phyloP scores from a whole-genome alignment of 2,797 vertebrate genomes.

The Gouania willdenowi region DNA sequence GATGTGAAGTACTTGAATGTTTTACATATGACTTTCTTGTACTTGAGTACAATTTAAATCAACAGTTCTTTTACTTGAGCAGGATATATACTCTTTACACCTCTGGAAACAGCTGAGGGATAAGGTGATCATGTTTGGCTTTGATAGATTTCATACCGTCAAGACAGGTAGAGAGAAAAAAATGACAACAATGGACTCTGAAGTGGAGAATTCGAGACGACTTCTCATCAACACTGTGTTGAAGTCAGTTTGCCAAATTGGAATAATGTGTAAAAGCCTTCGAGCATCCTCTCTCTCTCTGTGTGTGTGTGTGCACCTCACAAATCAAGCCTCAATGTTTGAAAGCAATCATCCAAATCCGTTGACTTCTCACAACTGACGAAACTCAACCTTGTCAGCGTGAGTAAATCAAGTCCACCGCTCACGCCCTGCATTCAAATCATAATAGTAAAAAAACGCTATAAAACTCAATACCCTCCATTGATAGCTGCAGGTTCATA shows the following conservation, averaged over 20 bases:
- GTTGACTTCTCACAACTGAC: constrained; percentile 16
- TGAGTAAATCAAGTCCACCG: constrained; percentile 46
- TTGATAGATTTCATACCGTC: not conserved
- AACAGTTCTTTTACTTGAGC: too few species aligned
- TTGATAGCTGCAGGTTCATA: constrained; percentile 55
- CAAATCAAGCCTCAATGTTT: constrained; percentile 29
- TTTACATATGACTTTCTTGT: too few species aligned
- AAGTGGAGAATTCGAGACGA: too few species aligned
- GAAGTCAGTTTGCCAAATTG: not conserved
- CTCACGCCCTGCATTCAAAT: constrained; percentile 34
- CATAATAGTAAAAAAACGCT: constrained; percentile 60
- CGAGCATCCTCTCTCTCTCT: not conserved
- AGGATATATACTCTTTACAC: too few species aligned
- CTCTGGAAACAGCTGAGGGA: too few species aligned
- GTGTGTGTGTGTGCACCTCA: too few species aligned
- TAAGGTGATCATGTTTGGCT: constrained; percentile 20
- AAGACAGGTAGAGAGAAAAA: not conserved
- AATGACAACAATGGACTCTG: not conserved
- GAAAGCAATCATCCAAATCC: constrained; percentile 32
- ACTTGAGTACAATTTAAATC: too few species aligned
- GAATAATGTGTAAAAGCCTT: not conserved
- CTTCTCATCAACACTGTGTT: too few species aligned
- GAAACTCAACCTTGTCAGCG: constrained; percentile 30
- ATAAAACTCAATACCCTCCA: constrained; percentile 47
- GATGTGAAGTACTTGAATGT: too few species aligned